Evolutionary conservation across 2,888 invertebrate species (phyloP).

Genomic region (Lacanobia oleracea): DNA sequence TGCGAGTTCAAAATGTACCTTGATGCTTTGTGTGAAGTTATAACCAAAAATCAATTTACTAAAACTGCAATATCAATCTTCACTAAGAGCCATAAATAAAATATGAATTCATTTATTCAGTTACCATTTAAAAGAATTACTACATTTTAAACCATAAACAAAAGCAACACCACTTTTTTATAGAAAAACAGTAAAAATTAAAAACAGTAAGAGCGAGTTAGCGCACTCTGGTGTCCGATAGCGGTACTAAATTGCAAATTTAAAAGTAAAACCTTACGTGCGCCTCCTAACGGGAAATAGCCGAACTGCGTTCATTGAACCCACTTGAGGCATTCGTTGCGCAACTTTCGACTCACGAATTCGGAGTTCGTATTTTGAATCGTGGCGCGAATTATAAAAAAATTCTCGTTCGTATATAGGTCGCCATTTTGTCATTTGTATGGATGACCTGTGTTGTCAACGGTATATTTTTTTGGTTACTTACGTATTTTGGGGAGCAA

Average conservation of each 20-base stretch:
- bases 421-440: constrained; percentile 80
- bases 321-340: constrained; percentile 73
- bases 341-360: constrained; percentile 74
- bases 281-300: constrained; percentile 86
- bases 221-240: constrained; percentile 83
- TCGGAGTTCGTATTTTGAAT: constrained; percentile 65
- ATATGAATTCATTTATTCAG: not conserved
- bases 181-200: constrained; percentile 27
- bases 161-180: constrained; percentile 14
- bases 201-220: constrained; percentile 67
- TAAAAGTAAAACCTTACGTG: constrained; percentile 89
- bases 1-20: too few species aligned
- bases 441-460: constrained; percentile 69
- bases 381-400: constrained; percentile 84
- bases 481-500: constrained; percentile 60
- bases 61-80: too few species aligned
- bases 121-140: constrained; percentile 8
- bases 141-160: constrained; percentile 20
- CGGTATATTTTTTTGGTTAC: constrained; percentile 60
- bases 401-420: constrained; percentile 75
- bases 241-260: constrained; percentile 86
- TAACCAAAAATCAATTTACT: too few species aligned
- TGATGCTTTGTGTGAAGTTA: too few species aligned
- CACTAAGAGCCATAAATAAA: too few species aligned
- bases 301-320: constrained; percentile 87